These are phyloP conservation scores for Brachionus calyciflorus DNA, from an alignment of 1,140 invertebrate genomes.

Conservation along the genomic window DNA sequence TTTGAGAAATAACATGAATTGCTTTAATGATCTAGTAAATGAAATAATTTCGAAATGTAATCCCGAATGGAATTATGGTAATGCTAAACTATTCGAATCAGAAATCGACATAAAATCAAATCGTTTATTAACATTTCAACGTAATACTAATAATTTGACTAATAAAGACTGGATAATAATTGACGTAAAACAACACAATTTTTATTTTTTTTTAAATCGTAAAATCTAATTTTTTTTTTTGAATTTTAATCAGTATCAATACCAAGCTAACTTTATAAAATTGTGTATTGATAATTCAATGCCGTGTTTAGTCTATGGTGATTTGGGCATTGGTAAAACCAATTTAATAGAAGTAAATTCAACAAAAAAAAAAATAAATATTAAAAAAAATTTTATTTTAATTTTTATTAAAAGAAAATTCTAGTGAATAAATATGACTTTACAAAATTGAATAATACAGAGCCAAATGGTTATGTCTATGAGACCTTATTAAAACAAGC, in stretches of 20 bases:
- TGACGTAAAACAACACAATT: neutral
- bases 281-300: slow-evolving; percentile 26
- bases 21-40: neutral
- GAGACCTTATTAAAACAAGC: slow-evolving; percentile 3
- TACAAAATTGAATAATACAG: neutral
- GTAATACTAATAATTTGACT: neutral
- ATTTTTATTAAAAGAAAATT: slow-evolving; percentile 7
- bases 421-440: slow-evolving; percentile 18
- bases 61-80: neutral
- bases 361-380: no score
- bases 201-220: neutral
- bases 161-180: slow-evolving; percentile 25
- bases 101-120: slow-evolving; percentile 8
- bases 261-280: slow-evolving; percentile 21
- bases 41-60: neutral
- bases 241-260: slow-evolving; percentile 28
- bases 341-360: neutral
- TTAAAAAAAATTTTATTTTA: no score
- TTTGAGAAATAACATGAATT: neutral
- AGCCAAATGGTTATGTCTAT: neutral
- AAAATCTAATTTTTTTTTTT: neutral
- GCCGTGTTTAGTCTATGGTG: slow-evolving; percentile 29
- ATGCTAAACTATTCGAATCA: neutral
- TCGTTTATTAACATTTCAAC: neutral
- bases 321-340: slow-evolving; percentile 27